phyloP scores from a whole-genome alignment of 2,797 vertebrate genomes.

The Sebastes steindachneri region DNA sequence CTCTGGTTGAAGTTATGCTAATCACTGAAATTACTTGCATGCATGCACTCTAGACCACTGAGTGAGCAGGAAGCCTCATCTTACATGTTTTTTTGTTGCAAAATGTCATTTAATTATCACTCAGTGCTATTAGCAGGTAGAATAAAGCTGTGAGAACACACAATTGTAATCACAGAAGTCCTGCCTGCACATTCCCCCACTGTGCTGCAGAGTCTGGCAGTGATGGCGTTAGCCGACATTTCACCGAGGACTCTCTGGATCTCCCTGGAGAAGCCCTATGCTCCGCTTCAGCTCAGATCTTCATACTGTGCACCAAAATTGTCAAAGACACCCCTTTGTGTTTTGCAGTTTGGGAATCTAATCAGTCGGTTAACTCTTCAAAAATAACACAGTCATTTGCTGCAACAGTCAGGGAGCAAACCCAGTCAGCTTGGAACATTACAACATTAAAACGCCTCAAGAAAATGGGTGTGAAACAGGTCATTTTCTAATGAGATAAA shows the following conservation, averaged over 20 bases:
- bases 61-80: slow-evolving; percentile 32
- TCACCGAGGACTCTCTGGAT: slow-evolving; percentile 15
- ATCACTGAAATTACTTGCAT: slow-evolving; percentile 47
- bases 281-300: slow-evolving; percentile 14
- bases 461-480: neutral
- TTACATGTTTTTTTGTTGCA: slow-evolving; percentile 23
- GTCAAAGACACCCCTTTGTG: neutral
- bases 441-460: neutral
- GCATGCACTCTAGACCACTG: slow-evolving; percentile 9
- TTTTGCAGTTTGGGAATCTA: slow-evolving; percentile 5
- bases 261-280: slow-evolving; percentile 19
- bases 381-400: neutral
- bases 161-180: slow-evolving; percentile 21
- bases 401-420: neutral
- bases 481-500: neutral
- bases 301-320: slow-evolving; percentile 11
- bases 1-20: slow-evolving; percentile 36
- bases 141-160: neutral
- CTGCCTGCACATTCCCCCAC: neutral
- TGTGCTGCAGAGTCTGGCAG: slow-evolving; percentile 23
- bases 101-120: slow-evolving; percentile 38
- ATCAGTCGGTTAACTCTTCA: neutral
- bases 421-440: neutral
- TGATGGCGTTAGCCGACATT: slow-evolving; percentile 4
- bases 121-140: slow-evolving; percentile 25